These are phyloP conservation scores for Tigriopus californicus DNA, from an alignment of 2,888 invertebrate genomes.

Conservation along the genomic window DNA sequence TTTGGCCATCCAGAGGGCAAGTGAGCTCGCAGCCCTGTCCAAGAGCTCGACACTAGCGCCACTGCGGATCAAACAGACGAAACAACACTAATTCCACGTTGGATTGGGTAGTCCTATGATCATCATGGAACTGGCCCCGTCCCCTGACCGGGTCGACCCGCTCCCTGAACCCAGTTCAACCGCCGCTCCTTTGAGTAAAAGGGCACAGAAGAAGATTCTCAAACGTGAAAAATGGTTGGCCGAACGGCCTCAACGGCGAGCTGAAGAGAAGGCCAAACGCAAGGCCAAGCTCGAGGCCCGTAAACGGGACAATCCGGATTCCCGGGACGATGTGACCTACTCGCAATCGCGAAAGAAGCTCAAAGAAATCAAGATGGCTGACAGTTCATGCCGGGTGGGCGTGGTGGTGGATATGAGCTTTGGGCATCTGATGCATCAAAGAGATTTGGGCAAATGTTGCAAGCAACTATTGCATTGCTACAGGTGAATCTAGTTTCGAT, in stretches of 20 bases:
- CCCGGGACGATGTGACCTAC: not conserved
- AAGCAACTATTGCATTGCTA: conserved; percentile 43
- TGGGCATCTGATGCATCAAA: conserved; percentile 71
- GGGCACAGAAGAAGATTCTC: conserved; percentile 5
- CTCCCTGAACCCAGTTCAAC: not conserved
- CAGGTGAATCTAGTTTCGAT: too few species aligned
- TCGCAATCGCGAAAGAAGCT: not conserved
- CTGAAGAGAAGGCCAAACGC: not conserved
- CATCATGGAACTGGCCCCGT: too few species aligned
- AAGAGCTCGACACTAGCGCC: too few species aligned
- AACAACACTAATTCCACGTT: too few species aligned
- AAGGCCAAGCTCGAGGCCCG: not conserved
- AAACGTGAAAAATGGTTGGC: conserved; percentile 7
- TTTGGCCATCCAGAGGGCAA: too few species aligned
- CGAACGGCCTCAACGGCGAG: not conserved
- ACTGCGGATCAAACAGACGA: too few species aligned
- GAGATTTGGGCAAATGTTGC: conserved; percentile 25
- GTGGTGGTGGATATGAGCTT: conserved; percentile 62
- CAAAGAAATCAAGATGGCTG: not conserved
- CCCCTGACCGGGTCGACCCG: too few species aligned
- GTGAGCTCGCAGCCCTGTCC: too few species aligned
- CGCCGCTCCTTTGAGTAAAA: conserved; percentile 4
- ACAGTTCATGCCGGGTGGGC: not conserved
- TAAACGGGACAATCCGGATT: not conserved
- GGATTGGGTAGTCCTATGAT: too few species aligned